phyloP scores from a whole-genome alignment of 2,888 invertebrate species.

The Resseliella maxima region DNA sequence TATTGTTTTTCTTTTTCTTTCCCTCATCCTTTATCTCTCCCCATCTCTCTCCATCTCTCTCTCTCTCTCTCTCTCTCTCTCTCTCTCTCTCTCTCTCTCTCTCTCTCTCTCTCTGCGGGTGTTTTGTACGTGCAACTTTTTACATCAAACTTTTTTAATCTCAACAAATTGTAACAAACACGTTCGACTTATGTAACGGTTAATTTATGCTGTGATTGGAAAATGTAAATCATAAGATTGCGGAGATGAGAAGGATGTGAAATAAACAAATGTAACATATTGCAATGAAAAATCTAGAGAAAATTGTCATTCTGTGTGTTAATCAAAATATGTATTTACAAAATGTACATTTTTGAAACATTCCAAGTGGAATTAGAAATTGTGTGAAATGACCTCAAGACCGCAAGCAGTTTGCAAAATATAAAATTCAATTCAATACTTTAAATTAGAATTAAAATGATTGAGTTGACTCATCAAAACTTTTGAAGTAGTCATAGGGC shows the following conservation, averaged over 20 bases:
- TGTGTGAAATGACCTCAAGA: too few species aligned
- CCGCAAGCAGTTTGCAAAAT: too few species aligned
- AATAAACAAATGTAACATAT: too few species aligned
- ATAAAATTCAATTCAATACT: too few species aligned
- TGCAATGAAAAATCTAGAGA: too few species aligned
- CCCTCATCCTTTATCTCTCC: neutral
- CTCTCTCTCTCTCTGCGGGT: neutral
- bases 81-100: too few species aligned
- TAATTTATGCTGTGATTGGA: neutral
- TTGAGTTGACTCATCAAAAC: neutral
- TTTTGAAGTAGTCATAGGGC: neutral
- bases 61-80: neutral
- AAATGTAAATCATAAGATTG: neutral
- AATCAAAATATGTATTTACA: too few species aligned
- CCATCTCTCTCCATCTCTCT: neutral
- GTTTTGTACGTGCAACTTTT: neutral
- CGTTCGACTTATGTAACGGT: neutral
- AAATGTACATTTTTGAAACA: too few species aligned
- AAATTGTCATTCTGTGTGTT: too few species aligned
- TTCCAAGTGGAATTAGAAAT: too few species aligned
- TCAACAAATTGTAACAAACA: neutral
- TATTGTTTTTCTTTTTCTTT: neutral
- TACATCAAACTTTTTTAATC: neutral
- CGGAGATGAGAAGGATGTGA: too few species aligned
- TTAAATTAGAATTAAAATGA: neutral